A percentile compares a stretch with the other conserved stretches of the same genome.
Evolutionary conservation across 2,113 vertebrate species (phyloP).

Genomic region (Phalacrocorax aristotelis): DNA sequence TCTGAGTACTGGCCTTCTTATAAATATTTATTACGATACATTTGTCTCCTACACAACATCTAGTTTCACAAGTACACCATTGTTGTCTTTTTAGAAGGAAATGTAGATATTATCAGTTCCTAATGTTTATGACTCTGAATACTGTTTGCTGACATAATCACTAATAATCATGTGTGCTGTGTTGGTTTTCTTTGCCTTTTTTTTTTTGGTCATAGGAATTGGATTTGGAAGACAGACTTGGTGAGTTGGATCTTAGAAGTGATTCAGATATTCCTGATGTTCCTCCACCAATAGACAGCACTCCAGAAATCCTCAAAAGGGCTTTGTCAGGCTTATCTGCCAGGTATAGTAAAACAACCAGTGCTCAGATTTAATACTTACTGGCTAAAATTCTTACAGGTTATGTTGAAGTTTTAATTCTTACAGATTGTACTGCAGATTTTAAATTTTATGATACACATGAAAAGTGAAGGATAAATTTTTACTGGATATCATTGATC

Average conservation of each 20-base stretch:
- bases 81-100: neutral
- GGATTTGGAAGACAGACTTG: constrained; percentile 85
- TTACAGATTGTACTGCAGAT: neutral
- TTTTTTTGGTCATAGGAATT: constrained; percentile 76
- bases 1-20: neutral
- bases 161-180: neutral
- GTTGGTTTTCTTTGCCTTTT: neutral
- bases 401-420: neutral
- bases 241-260: constrained; percentile 79
- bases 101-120: neutral
- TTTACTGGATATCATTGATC: neutral
- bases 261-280: constrained; percentile 82
- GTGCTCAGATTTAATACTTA: neutral
- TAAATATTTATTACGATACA: neutral
- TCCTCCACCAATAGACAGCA: constrained; percentile 84
- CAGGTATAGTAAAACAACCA: constrained; percentile 77
- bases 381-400: neutral
- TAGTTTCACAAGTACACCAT: neutral
- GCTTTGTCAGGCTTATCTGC: constrained; percentile 92
- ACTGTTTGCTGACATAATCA: neutral
- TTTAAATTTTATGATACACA: neutral
- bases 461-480: neutral
- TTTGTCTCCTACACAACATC: neutral
- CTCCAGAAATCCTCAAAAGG: constrained; percentile 92
- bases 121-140: neutral